Evolutionary conservation across 1,140 invertebrate species (phyloP).

Genomic region (Macrobrachium nipponense): DNA sequence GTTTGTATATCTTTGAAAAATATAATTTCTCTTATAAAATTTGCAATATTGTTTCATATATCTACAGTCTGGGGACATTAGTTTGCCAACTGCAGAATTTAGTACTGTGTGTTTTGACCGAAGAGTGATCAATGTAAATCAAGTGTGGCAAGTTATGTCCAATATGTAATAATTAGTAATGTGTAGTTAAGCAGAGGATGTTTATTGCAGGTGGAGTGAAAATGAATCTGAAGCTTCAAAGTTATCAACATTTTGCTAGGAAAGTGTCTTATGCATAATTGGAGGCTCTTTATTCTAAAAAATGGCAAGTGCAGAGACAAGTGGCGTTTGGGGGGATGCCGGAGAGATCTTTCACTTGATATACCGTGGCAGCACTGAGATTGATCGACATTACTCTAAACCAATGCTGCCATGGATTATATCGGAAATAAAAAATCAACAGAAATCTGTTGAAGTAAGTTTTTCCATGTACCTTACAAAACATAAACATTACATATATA

Average conservation of each 20-base stretch:
- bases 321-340: constrained; percentile 8
- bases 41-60: no score
- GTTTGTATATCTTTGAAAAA: no score
- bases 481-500: neutral
- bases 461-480: neutral
- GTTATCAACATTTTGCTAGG: neutral
- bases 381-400: constrained; percentile 63
- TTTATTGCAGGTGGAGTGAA: no score
- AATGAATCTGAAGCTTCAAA: neutral
- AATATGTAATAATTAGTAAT: no score
- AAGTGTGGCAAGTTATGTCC: no score
- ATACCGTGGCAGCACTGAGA: constrained; percentile 59
- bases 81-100: no score
- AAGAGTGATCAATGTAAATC: no score
- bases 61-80: no score
- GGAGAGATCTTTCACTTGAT: constrained; percentile 49
- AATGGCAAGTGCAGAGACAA: constrained; percentile 33
- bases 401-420: constrained; percentile 64
- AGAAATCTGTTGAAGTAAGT: constrained; percentile 57
- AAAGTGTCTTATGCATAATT: neutral
- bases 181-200: no score
- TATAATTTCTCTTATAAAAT: no score
- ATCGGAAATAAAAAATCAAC: constrained; percentile 62
- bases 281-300: neutral
- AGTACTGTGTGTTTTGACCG: no score